Evolutionary conservation across 1,140 invertebrate species (phyloP).

Genomic region (Zaprionus taronus): DNA sequence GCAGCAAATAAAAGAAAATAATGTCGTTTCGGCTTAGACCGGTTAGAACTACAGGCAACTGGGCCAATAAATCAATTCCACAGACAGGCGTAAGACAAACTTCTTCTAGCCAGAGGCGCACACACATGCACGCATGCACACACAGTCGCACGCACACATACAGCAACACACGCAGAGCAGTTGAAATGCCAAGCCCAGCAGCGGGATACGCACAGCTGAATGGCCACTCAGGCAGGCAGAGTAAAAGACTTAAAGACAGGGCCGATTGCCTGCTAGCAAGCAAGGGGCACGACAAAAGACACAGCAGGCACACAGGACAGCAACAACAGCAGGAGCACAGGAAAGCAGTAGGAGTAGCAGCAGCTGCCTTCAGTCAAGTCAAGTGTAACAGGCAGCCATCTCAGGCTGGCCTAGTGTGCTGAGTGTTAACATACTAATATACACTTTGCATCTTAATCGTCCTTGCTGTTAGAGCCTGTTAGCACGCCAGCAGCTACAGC

Average conservation of each 20-base stretch:
- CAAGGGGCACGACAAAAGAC: constrained; percentile 9
- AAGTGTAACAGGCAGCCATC: constrained; percentile 43
- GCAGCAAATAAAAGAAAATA: constrained; percentile 38
- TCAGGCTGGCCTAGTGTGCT: constrained; percentile 37
- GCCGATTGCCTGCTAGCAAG: background rate
- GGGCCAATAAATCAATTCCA: constrained; percentile 76
- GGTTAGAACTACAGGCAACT: constrained; percentile 43
- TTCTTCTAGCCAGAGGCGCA: constrained; percentile 17
- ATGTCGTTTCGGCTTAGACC: constrained; percentile 31
- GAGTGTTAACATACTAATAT: constrained; percentile 80
- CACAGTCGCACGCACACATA: background rate
- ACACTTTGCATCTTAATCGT: constrained; percentile 82
- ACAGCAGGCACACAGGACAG: background rate
- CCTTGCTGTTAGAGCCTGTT: constrained; percentile 51
- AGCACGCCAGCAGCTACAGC: constrained; percentile 17
- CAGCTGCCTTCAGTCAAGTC: constrained; percentile 65
- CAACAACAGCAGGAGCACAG: constrained; percentile 27
- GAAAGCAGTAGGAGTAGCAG: constrained; percentile 44
- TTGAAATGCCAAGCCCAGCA: constrained; percentile 70
- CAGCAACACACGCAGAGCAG: constrained; percentile 43
- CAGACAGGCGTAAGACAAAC: constrained; percentile 45
- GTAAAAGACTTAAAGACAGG: constrained; percentile 12
- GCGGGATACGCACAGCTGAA: constrained; percentile 56
- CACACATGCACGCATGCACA: background rate
- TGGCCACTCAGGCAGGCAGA: constrained; percentile 66